A percentile compares a stretch with the other conserved stretches of the same genome.
Evolutionary conservation across 1,140 invertebrate genomes (phyloP).

Genomic region (Subanguina moxae): DNA sequence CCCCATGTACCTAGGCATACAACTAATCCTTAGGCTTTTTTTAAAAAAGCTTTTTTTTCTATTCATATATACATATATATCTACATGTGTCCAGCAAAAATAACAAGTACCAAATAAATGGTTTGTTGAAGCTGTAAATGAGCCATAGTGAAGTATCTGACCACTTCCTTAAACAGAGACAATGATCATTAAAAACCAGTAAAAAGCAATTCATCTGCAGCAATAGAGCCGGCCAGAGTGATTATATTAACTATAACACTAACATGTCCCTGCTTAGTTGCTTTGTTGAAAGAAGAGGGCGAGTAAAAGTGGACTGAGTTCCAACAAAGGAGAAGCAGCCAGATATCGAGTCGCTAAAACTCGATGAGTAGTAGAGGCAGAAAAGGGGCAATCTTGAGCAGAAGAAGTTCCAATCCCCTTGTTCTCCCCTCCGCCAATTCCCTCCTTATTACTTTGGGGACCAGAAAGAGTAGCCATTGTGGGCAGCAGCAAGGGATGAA

Average conservation of each 20-base stretch:
- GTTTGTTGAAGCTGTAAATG: neutral
- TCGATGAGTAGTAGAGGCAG: neutral
- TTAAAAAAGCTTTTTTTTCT: too few species aligned
- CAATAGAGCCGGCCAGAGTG: neutral
- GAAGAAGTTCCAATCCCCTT: conserved; percentile 1
- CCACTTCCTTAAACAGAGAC: neutral
- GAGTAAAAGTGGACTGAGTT: neutral
- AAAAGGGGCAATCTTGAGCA: neutral
- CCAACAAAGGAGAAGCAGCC: neutral
- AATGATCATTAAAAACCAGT: neutral
- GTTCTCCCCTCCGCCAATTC: neutral
- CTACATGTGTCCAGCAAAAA: too few species aligned
- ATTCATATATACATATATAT: too few species aligned
- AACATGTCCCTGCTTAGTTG: neutral
- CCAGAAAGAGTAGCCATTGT: neutral
- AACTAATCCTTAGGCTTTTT: too few species aligned
- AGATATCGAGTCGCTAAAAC: too few species aligned
- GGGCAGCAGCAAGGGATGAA: too few species aligned
- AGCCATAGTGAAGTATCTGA: neutral
- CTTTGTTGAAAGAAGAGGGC: neutral
- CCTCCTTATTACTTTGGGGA: neutral
- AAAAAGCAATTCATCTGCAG: neutral
- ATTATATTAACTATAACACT: conserved; percentile 3
- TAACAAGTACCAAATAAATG: too few species aligned
- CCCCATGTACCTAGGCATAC: too few species aligned